These are phyloP conservation scores for Erythrolamprus reginae DNA, from an alignment of 2,113 vertebrate genomes.

Conservation along the genomic window DNA sequence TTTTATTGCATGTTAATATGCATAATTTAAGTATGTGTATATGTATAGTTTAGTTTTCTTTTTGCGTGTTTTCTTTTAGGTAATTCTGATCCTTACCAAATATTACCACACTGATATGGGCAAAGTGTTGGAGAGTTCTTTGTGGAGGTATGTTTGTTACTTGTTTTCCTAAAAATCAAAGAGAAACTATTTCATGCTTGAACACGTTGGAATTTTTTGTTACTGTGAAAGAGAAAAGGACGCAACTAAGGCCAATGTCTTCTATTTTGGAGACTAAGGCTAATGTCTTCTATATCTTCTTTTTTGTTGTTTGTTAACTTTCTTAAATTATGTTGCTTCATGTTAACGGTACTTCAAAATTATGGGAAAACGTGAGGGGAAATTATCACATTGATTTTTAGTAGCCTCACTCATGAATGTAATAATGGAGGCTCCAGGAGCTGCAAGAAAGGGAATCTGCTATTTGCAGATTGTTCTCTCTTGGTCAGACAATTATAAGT, in stretches of 20 bases:
- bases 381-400: neutral
- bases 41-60: conserved; percentile 2
- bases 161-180: accelerated
- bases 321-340: neutral
- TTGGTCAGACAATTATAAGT: neutral
- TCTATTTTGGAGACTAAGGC: neutral
- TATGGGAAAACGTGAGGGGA: neutral
- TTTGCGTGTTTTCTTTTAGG: conserved; percentile 68
- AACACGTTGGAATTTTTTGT: neutral
- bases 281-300: neutral
- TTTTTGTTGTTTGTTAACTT: neutral
- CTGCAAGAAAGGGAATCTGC: neutral
- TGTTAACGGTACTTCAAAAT: neutral
- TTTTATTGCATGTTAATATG: neutral
- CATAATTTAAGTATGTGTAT: neutral
- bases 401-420: neutral
- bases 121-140: conserved; percentile 94
- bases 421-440: neutral
- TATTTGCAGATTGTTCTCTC: neutral
- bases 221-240: neutral
- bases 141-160: conserved; percentile 78
- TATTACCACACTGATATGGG: conserved; percentile 95
- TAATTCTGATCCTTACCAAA: conserved; percentile 96
- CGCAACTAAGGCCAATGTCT: neutral
- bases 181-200: neutral